Percentiles rank a stretch among this genome's conserved stretches.
phyloP scores from a whole-genome alignment of 2,888 invertebrate species.

The Gasteruption jaculator region DNA sequence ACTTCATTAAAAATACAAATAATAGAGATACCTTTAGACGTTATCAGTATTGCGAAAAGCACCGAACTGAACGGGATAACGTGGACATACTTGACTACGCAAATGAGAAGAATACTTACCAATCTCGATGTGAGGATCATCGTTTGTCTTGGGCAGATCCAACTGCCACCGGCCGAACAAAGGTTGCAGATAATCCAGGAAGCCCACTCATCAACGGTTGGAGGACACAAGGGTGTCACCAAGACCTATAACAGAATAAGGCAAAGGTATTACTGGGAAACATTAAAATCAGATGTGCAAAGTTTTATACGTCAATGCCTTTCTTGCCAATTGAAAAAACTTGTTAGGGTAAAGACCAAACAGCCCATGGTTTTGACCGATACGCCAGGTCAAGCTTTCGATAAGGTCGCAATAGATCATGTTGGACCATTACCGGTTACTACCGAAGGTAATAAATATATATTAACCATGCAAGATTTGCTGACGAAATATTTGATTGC shows the following conservation, averaged over 20 bases:
- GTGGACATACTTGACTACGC: too few species aligned
- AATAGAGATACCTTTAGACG: too few species aligned
- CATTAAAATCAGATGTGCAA: conserved; percentile 17
- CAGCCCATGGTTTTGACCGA: conserved; percentile 14
- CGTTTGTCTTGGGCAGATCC: not conserved
- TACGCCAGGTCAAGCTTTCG: conserved; percentile 11
- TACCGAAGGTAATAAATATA: conserved; percentile 20
- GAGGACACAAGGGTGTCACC: conserved; percentile 12
- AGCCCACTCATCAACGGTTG: conserved; percentile 13
- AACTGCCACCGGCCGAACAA: not conserved
- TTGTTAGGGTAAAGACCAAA: conserved; percentile 8
- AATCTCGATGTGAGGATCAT: too few species aligned
- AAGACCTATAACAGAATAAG: conserved; percentile 20
- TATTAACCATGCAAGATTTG: conserved; percentile 14
- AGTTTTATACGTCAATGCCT: conserved; percentile 6
- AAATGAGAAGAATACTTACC: too few species aligned
- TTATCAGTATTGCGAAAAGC: too few species aligned
- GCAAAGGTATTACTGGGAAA: conserved; percentile 18
- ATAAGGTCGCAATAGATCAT: conserved; percentile 15
- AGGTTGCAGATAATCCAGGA: conserved; percentile 9
- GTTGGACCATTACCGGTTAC: conserved; percentile 19
- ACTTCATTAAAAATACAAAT: too few species aligned
- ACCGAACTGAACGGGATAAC: too few species aligned
- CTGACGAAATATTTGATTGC: conserved; percentile 16
- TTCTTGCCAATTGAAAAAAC: conserved; percentile 12